A percentile compares a stretch with the other conserved stretches of the same genome.
Evolutionary conservation across 2,888 invertebrate species (phyloP).

Genomic region (Macrophya alboannulata): DNA sequence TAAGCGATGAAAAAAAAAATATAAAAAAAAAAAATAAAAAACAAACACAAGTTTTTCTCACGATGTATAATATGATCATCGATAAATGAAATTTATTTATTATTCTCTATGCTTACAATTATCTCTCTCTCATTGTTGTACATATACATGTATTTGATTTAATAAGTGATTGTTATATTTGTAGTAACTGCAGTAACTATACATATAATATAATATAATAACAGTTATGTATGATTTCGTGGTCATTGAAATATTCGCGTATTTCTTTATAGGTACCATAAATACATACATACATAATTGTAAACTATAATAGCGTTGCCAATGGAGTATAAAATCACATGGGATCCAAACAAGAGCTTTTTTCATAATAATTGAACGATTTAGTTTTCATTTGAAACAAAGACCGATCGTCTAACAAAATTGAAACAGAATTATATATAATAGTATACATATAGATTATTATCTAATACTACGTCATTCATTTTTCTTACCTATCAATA

Average conservation of each 20-base stretch:
- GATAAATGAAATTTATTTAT: slow-evolving; percentile 28
- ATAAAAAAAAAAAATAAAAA: neutral
- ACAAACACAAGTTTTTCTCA: neutral
- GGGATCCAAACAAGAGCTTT: slow-evolving; percentile 46
- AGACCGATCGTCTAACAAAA: neutral
- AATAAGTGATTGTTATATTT: slow-evolving; percentile 17
- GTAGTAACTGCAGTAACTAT: slow-evolving; percentile 8
- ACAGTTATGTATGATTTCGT: slow-evolving; percentile 26
- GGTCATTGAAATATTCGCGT: slow-evolving; percentile 24
- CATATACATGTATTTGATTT: neutral
- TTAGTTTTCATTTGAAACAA: neutral
- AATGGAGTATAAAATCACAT: slow-evolving; percentile 40
- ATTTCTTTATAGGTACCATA: neutral
- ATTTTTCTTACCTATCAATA: slow-evolving; percentile 4
- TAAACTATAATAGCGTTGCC: slow-evolving; percentile 32
- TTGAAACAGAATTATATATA: neutral
- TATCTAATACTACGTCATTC: slow-evolving; percentile 3
- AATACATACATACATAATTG: slow-evolving; percentile 4
- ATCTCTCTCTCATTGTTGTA: slow-evolving; percentile 30
- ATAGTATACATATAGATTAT: neutral
- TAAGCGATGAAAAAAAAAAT: neutral
- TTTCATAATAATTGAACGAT: neutral
- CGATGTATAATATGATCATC: slow-evolving; percentile 16
- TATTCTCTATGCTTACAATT: slow-evolving; percentile 5
- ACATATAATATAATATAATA: slow-evolving; percentile 8